Conservation (phyloP, 2,888 invertebrate genomes). For the Holacanthella duospinosa region DNA sequence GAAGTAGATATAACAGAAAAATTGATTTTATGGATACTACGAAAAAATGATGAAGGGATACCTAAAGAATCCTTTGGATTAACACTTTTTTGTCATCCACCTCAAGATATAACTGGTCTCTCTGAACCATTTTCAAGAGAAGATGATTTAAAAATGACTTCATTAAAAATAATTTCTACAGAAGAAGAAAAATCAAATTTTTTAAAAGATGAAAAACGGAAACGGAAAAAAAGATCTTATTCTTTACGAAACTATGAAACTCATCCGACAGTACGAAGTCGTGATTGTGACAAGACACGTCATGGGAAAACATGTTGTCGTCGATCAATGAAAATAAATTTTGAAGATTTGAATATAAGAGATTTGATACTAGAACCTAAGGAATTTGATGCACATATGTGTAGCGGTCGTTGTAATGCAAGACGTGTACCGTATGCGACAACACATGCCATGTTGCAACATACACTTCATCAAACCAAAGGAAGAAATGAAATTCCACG, state of each 20-base stretch:
- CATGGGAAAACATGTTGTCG: slow-evolving; percentile 36
- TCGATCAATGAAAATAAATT: slow-evolving; percentile 31
- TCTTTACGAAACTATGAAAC: neutral
- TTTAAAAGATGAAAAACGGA: neutral
- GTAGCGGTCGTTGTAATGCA: slow-evolving; percentile 36
- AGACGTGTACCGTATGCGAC: slow-evolving; percentile 32
- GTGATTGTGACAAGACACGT: slow-evolving; percentile 32
- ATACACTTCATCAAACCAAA: slow-evolving; percentile 32
- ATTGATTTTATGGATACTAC: neutral
- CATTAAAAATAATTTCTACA: neutral
- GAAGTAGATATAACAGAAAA: neutral
- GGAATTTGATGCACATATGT: slow-evolving; percentile 35
- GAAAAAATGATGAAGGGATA: neutral
- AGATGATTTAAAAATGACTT: neutral
- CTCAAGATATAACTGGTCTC: neutral
- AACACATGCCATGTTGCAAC: slow-evolving; percentile 37
- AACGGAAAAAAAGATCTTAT: neutral
- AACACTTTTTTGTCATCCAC: neutral
- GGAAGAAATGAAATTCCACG: slow-evolving; percentile 22
- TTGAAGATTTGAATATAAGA: slow-evolving; percentile 34
- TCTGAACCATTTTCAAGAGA: neutral
- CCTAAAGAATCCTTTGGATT: neutral
- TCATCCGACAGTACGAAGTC: slow-evolving; percentile 14
- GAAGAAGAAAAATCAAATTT: neutral
- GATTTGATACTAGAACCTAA: slow-evolving; percentile 35